Percentiles rank a stretch among this genome's conserved stretches.
These are phyloP conservation scores for Rhinophrynus dorsalis DNA, from an alignment of 2,797 vertebrate genomes.

Conservation along the genomic window DNA sequence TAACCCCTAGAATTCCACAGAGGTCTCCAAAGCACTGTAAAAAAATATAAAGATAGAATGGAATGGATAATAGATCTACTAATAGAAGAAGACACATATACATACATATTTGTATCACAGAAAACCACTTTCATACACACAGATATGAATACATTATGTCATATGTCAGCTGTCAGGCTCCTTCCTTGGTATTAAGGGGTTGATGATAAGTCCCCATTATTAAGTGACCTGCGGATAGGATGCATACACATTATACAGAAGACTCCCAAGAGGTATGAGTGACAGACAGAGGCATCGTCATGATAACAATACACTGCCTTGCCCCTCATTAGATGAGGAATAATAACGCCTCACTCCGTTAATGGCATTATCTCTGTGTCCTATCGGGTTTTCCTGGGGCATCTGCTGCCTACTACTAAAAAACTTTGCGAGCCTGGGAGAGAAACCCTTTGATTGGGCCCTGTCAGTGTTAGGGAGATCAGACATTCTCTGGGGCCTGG, in stretches of 20 bases:
- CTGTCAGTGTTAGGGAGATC: slow-evolving; percentile 23
- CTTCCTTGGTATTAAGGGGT: neutral
- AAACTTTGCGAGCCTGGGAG: slow-evolving; percentile 35
- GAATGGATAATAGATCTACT: no score
- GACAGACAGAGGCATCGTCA: slow-evolving; percentile 45
- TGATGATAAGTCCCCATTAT: slow-evolving; percentile 33
- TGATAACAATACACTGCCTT: slow-evolving; percentile 33
- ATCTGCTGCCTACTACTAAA: slow-evolving; percentile 13
- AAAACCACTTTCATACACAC: no score
- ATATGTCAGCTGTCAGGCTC: no score
- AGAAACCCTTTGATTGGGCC: slow-evolving; percentile 19
- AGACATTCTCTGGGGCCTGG: slow-evolving; percentile 3
- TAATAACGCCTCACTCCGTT: slow-evolving; percentile 28
- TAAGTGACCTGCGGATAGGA: slow-evolving; percentile 45
- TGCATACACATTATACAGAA: slow-evolving; percentile 39
- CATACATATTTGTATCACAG: no score
- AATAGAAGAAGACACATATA: no score
- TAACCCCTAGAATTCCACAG: no score
- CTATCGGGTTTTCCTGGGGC: slow-evolving; percentile 38
- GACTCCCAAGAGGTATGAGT: slow-evolving; percentile 40
- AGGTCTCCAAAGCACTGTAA: no score
- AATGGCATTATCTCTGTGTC: slow-evolving; percentile 19
- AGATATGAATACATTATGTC: no score
- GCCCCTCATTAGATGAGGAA: slow-evolving; percentile 40
- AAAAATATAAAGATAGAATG: no score